Conservation (phyloP, 2,888 invertebrate species). For the Leucophora obtusa region DNA sequence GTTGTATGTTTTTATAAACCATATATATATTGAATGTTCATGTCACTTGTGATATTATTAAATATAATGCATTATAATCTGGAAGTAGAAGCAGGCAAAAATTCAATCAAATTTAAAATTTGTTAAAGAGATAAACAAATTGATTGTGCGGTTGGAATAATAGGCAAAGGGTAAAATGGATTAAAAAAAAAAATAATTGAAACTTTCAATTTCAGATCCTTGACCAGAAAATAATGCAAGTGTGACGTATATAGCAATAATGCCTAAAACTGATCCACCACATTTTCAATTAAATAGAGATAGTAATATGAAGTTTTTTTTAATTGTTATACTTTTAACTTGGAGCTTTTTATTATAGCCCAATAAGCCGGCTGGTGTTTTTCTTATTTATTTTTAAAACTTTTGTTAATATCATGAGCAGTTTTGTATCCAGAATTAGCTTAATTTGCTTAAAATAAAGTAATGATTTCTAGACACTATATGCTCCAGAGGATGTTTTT, state of each 20-base stretch:
- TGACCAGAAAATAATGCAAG: slow-evolving; percentile 41
- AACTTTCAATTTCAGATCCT: slow-evolving; percentile 39
- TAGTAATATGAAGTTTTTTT: too few species aligned
- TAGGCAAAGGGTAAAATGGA: too few species aligned
- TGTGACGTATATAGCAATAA: not conserved
- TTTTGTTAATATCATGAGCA: too few species aligned
- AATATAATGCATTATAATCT: slow-evolving; percentile 43
- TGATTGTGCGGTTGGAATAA: not conserved
- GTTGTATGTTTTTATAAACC: slow-evolving; percentile 8
- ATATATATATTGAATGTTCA: slow-evolving; percentile 54
- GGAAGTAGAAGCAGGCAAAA: not conserved
- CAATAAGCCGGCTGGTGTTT: too few species aligned
- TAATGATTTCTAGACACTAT: too few species aligned
- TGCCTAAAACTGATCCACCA: not conserved
- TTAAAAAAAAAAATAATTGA: slow-evolving; percentile 20
- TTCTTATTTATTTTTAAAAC: too few species aligned
- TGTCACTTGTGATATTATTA: slow-evolving; percentile 51
- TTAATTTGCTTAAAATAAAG: too few species aligned
- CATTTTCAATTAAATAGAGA: slow-evolving; percentile 25
- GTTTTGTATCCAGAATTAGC: too few species aligned
- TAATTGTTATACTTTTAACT: too few species aligned
- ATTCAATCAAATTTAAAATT: not conserved
- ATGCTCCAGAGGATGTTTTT: too few species aligned
- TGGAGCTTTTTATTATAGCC: too few species aligned
- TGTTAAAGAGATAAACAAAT: slow-evolving; percentile 11